Evolutionary conservation across 2,888 invertebrate species (phyloP), one percentile per base, ranked within the genome.

Genomic region (Rhagonycha lutea): DNA sequence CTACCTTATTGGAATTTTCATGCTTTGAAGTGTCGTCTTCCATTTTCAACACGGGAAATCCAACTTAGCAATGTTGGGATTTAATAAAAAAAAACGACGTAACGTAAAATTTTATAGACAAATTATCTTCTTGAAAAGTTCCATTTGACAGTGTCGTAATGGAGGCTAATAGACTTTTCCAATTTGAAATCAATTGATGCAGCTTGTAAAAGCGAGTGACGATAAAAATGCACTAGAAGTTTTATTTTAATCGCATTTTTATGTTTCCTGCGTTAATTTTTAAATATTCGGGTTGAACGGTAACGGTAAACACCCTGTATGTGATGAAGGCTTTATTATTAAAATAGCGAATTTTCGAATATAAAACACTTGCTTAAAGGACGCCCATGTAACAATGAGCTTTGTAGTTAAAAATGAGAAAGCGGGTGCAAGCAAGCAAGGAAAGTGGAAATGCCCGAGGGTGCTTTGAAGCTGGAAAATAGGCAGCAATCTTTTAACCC

Each of bases 301-400:
- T 9, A 7, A 28, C 8, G 8, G 1, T 9, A n/a, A 47, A 47
- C 47, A 47, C 47, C 47, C 47, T n/a, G 47, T 47, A 47, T 47
- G n/a, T 47, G 47, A 47, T 2, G 47, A n/a, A 47, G 70, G 61
- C n/a, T 70, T 70, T 18, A 70, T 70, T 74, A 74, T 70, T 67
- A 70, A 67, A 70, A 74, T 70, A 67, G 68, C 74, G n/a, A 12
- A 60, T 67, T 60, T 61, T 28, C 14, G 12, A 14, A 70, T 70
- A 70, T 68, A 67, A 61, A 70, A 61, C 23, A 74, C 74, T 74
- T 70, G 47, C 67, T 61, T 68, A 23, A 61, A 74, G 74, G 70
- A 61, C 70, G 65, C 26, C 68, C 70, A 70, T n/a, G 65, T 61
- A 61, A 74, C 70, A 74, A 74, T 74, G 74, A 61, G 70, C 14